These are phyloP conservation scores for Gallinago nigripennis DNA, from an alignment of 2,797 vertebrate genomes.

Conservation along the genomic window DNA sequence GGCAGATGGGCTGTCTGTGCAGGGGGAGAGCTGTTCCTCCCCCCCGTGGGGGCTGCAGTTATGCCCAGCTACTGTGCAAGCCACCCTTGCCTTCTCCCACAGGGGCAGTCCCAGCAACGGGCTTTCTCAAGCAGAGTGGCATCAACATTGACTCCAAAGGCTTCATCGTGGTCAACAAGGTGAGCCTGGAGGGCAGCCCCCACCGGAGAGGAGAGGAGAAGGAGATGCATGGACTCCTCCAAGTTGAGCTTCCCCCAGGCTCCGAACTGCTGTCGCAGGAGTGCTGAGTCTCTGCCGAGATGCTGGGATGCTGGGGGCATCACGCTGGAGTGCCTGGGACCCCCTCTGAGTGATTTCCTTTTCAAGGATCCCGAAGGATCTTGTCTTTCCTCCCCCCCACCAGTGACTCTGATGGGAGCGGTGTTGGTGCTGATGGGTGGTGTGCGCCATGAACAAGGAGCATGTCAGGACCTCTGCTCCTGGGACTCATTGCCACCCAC, in stretches of 20 bases:
- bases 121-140: conserved; percentile 93
- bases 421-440: not conserved
- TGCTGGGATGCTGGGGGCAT: not conserved
- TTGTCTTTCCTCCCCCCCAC: not conserved
- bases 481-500: not conserved
- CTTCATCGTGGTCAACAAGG: conserved; percentile 96
- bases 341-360: not conserved
- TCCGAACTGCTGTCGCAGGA: not conserved
- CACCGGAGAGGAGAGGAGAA: not conserved
- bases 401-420: rapidly evolving
- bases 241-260: not conserved
- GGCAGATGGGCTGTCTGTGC: not conserved
- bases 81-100: not conserved
- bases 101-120: conserved; percentile 91
- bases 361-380: not conserved
- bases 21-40: not conserved
- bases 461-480: rapidly evolving
- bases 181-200: conserved; percentile 24
- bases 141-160: conserved; percentile 92
- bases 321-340: rapidly evolving
- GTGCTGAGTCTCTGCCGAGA: rapidly evolving
- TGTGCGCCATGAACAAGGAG: not conserved
- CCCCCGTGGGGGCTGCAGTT: not conserved
- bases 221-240: not conserved
- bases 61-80: rapidly evolving